Percentiles rank a stretch among this genome's conserved stretches.
phyloP scores from a whole-genome alignment of 2,113 vertebrate species.

The Microtus richardsoni region DNA sequence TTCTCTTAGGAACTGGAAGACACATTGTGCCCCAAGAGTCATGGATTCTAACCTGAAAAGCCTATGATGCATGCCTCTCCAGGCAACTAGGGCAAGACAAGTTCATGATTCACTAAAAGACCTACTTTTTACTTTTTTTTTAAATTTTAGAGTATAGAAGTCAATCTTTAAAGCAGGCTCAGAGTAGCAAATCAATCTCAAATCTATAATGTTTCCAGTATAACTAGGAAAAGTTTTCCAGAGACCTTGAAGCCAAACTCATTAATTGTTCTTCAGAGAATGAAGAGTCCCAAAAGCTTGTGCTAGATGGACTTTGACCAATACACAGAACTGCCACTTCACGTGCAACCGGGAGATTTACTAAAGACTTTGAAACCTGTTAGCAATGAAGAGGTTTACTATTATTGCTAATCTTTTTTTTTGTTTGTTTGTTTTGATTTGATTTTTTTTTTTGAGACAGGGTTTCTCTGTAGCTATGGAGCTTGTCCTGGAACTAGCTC shows the following conservation, averaged over 20 bases:
- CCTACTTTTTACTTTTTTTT: background rate
- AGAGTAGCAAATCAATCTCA: background rate
- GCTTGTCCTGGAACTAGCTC: no score
- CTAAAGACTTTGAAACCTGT: background rate
- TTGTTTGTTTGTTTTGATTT: no score
- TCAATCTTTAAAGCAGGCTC: background rate
- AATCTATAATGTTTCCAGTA: background rate
- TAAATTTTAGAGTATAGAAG: background rate
- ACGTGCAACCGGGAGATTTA: background rate
- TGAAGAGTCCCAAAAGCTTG: no score
- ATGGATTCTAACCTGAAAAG: background rate
- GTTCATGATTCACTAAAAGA: background rate
- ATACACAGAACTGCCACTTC: background rate
- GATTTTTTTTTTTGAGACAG: no score
- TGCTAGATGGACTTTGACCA: no score
- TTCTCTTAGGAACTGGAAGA: background rate
- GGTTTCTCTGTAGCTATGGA: no score
- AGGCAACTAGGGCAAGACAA: background rate
- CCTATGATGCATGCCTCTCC: background rate
- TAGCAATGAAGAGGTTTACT: background rate
- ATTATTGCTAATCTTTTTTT: background rate
- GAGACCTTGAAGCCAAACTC: background rate
- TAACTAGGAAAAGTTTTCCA: background rate
- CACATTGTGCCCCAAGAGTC: background rate
- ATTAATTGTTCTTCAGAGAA: background rate